Evolutionary conservation across 1,140 invertebrate species (phyloP), one percentile per base, ranked within the genome.

Genomic region (Megalopta genalis): DNA sequence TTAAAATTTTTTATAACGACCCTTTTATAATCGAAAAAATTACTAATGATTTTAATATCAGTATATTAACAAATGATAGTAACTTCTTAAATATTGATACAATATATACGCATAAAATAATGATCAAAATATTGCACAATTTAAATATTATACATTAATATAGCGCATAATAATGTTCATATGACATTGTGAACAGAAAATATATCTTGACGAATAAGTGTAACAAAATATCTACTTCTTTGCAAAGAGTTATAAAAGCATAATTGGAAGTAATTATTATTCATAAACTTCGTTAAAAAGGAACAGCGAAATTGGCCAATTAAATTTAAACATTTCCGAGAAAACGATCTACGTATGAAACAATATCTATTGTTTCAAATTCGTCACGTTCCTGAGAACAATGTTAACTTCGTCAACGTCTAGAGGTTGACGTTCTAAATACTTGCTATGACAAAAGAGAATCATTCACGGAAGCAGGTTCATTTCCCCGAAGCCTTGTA

Each of bases 381-480:
- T n/a, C 54, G 54, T 57, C 54, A 57, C 54, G 54, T 57, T 57
- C 54, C 32, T 7, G 27, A 21, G 23, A 10, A 23, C 54, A 66
- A 21, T 9, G 18, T 39, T 49, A 67, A 69, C 39, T 46, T 49
- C 14, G 32, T 57, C 32, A 70, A 32, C 25, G 23, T 0, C 1
- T 32, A 0, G 18, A 14, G 23, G 12, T 69, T 63, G 42, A 49
- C 16, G 66, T 62, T 64, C 42, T 59, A 72, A 77, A 72, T 72
- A 57, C 49, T 57, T 39, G 12, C 32, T 32, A 78, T 27, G 64
- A 72, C 69, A 78, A 71, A 78, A 78, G 68, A 37, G 39, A 21
- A 64, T 42, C 60, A 21, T 78, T 72, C 69, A 78, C 76, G 76
- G 76, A 78, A 78, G 68, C 69, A 78, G 76, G 76, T 78, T 78